A percentile compares a stretch with the other conserved stretches of the same genome.
Evolutionary conservation across 2,113 vertebrate species (phyloP).

Genomic region (Hymenochirus boettgeri): DNA sequence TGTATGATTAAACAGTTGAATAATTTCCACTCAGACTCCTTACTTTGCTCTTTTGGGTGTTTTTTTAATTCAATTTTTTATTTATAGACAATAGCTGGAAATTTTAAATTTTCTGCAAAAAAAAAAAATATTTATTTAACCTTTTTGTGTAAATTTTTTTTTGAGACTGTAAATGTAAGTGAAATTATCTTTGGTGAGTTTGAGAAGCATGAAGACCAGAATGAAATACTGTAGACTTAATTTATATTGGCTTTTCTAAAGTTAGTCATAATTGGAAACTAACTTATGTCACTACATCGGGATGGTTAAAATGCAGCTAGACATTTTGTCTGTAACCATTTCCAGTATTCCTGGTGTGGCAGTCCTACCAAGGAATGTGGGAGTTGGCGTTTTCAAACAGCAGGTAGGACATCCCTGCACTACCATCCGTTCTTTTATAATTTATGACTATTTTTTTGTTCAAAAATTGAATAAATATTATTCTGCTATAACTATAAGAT

Average conservation of each 20-base stretch:
- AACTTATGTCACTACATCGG: neutral
- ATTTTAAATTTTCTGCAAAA: neutral
- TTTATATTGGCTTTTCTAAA: neutral
- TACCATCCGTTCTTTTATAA: neutral
- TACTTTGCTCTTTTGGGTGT: conserved; percentile 77
- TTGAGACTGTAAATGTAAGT: conserved; percentile 7
- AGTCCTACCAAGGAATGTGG: too few relatives aligned
- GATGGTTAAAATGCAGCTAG: too few relatives aligned
- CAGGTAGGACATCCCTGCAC: too few relatives aligned
- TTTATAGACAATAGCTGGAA: conserved; percentile 18
- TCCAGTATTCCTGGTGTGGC: too few relatives aligned
- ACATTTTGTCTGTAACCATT: too few relatives aligned
- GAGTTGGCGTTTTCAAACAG: too few relatives aligned
- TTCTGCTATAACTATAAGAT: conserved; percentile 1
- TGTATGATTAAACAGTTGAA: conserved; percentile 99
- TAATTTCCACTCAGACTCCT: conserved; percentile 92
- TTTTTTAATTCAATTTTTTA: conserved; percentile 64
- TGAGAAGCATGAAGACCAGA: conserved; percentile 4
- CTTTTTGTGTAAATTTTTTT: conserved; percentile 1
- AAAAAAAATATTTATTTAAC: neutral
- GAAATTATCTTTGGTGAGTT: conserved; percentile 2
- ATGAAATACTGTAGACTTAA: neutral
- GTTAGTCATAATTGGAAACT: neutral
- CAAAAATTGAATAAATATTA: neutral
- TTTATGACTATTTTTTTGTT: neutral